Percentiles rank a stretch among this genome's conserved stretches.
Conservation (phyloP, 35 echinoderm and acorn worm genomes). For the Patiria miniata region DNA sequence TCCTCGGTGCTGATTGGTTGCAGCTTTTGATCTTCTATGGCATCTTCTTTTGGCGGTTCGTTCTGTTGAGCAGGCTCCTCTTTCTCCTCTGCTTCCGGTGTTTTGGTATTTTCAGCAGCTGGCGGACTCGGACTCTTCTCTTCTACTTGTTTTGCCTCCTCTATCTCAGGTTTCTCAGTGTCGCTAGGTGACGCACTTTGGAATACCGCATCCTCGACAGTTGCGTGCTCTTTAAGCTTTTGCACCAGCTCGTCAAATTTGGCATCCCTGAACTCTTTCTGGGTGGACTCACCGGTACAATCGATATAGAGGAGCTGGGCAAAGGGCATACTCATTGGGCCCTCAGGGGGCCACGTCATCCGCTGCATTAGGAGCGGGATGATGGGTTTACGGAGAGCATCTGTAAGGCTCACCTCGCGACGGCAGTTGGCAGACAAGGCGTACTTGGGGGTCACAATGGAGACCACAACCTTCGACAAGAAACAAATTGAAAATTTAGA, state of each 20-base stretch:
- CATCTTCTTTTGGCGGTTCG: too few relatives aligned
- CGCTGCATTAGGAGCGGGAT: conserved; percentile 78
- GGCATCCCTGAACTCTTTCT: conserved; percentile 60
- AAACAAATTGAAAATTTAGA: background rate
- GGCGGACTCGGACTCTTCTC: background rate
- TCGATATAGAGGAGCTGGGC: conserved; percentile 96
- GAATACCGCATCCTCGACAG: background rate
- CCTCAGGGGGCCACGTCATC: conserved; percentile 90
- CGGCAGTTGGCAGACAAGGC: conserved; percentile 93
- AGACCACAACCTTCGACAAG: conserved; percentile 79
- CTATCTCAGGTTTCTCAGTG: background rate
- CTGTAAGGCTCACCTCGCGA: conserved; percentile 88
- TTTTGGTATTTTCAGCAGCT: background rate
- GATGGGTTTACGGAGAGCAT: conserved; percentile 85
- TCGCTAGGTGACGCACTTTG: background rate
- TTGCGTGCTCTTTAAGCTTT: conserved; percentile 67
- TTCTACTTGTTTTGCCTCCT: background rate
- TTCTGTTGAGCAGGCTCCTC: too few relatives aligned
- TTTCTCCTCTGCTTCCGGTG: background rate
- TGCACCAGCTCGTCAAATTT: conserved; percentile 87
- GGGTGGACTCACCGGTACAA: conserved; percentile 67
- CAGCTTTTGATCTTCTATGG: too few relatives aligned
- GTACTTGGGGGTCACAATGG: conserved; percentile 86
- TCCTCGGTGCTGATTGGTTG: too few relatives aligned
- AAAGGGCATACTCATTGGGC: conserved; percentile 96